Base-by-base conservation (phyloP, 1,140 invertebrate genomes). In the Lutraria rhynchaena region DNA sequence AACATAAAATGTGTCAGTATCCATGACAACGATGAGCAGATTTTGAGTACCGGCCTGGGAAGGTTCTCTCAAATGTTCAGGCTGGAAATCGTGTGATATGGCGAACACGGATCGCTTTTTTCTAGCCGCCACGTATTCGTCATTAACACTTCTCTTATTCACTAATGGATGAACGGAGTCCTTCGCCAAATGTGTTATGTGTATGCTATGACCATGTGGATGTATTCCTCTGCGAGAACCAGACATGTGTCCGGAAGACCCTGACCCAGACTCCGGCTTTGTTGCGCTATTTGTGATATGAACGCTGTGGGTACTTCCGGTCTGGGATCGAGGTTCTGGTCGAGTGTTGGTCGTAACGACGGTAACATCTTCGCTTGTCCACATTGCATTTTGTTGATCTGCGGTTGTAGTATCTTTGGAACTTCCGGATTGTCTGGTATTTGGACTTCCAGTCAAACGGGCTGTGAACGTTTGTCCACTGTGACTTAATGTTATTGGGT, bases 201-300 rank as follows among this genome's bases (percentile, higher is more conserved):
- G 63, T 46, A 67, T 67, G 44, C 44, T 67, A 67, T 67, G 63
- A 1, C 37, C 37, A 65, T 67, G 63, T 29, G 24, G 63, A 46
- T 31, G 27, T 4, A 67, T 24, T 7, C 46, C 31, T 65, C 61
- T 65, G 13, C 11, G 44, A 49, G 11, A 11, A 49, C 11, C 44
- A 11, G 44, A 19, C 11, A 49, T 19, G 19, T 49, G 11, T n/a
- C 44, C 19, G 44, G 44, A 65, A 65, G 7, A 7, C 3, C 4
- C 24, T 41, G 4, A n/a, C 17, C 17, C 7, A 9, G 11, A 1
- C 1, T 65, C 37, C 37, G 37, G 11, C 2, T 5, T 44, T 3
- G 41, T 3, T 1, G 24, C n/a, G 44, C 7, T 31, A 49, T n/a
- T 51, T 22, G 7, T 5, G 19, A 67, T 3, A 31, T 46, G 63